Evolutionary conservation across 2,113 vertebrate species (phyloP), one percentile per base, ranked within the genome.

Genomic region (Glaucidium brasilianum): DNA sequence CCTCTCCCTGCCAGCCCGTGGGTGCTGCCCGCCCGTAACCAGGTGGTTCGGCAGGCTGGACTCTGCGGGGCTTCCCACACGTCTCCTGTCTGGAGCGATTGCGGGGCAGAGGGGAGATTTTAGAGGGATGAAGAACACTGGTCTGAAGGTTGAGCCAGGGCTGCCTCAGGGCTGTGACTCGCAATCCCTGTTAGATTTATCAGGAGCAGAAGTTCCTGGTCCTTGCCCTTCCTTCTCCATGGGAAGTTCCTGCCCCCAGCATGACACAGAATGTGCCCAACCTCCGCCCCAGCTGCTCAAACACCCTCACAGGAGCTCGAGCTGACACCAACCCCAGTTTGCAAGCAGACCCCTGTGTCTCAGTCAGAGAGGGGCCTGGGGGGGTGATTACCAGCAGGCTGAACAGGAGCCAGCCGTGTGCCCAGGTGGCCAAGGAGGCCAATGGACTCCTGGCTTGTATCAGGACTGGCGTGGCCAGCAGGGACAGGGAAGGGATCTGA

Each of bases 291-390:
- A 15, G 76, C 69, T 59, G 64, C 67, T 29, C 60, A 8, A 34
- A 43, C 41, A 8, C 62, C 11, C 34, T 8, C 45, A 1, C 4
- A 27, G 12, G 1, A 34, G 14, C 30, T 5, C 2, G 1, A 53
- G 80, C 55, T 30, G 62, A 9, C 22, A 11, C 1, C 47, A 8
- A 5, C 21, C 41, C 49, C n/a, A 1, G 29, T 41, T 6, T 9
- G 49, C 55, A 34, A 62, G 47, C 47, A 68, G 49, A 25, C 3
- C 39, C 34, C 1, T 16, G 43, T 25, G 3, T 1, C 35, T 45
- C 43, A 45, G 43, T 45, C 43, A 45, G 43, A 43, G 43, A 45
- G 43, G 43, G 43, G 18, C 43, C 43, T 45, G 17, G 43, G 43
- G 43, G 17, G 16, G 7, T 43, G 43, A 17, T 18, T 45, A 17